These are phyloP conservation scores for Ferrisia virgata DNA, from an alignment of 2,888 invertebrate genomes.

Conservation along the genomic window DNA sequence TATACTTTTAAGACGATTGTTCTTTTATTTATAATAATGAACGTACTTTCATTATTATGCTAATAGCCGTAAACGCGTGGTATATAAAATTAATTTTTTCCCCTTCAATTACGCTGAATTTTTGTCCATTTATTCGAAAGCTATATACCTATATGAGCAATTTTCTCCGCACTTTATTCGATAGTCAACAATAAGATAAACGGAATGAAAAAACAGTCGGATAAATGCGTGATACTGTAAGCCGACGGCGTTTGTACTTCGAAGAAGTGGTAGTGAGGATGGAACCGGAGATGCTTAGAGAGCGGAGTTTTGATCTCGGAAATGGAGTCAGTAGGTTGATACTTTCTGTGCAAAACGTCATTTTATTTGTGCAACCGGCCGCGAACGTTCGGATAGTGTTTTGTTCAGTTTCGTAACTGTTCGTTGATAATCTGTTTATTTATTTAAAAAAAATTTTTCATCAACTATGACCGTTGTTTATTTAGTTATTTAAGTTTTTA, in stretches of 20 bases:
- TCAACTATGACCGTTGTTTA: slow-evolving; percentile 5
- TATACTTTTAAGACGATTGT: neutral
- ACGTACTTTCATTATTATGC: neutral
- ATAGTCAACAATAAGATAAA: slow-evolving; percentile 1
- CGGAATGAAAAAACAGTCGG: slow-evolving; percentile 20
- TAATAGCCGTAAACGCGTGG: neutral
- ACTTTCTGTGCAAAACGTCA: slow-evolving; percentile 40
- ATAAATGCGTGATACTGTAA: slow-evolving; percentile 21
- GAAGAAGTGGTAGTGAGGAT: slow-evolving; percentile 42
- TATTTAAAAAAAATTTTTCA: slow-evolving; percentile 14
- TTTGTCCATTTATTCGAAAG: slow-evolving; percentile 2
- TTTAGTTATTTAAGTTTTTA: neutral
- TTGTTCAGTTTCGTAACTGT: slow-evolving; percentile 10
- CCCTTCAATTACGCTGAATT: neutral
- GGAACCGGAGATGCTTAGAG: slow-evolving; percentile 43
- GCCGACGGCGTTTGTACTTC: slow-evolving; percentile 31
- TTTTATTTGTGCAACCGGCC: slow-evolving; percentile 42
- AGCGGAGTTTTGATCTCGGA: slow-evolving; percentile 45
- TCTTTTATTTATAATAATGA: neutral
- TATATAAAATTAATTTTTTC: neutral
- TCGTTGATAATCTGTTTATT: too few relatives aligned
- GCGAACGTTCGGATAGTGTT: slow-evolving; percentile 32
- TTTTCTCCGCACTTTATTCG: slow-evolving; percentile 17
- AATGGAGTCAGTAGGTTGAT: slow-evolving; percentile 46
- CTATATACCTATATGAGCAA: neutral